phyloP scores from a whole-genome alignment of 2,797 vertebrate species.

The Cyclopterus lumpus region DNA sequence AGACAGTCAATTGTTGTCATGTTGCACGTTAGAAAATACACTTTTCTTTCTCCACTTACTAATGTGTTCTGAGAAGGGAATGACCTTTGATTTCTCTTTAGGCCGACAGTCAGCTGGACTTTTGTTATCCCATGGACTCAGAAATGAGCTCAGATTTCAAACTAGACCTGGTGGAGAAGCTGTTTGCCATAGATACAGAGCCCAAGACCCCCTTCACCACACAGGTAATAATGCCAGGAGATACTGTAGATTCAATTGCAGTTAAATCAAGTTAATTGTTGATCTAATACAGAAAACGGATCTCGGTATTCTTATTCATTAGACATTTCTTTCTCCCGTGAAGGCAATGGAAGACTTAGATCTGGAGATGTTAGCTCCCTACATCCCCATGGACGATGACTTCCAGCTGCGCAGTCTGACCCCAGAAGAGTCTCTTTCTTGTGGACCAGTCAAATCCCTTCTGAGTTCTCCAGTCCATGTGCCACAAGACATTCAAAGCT shows the following conservation, averaged over 20 bases:
- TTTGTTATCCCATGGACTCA: conserved; percentile 91
- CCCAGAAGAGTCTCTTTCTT: conserved; percentile 83
- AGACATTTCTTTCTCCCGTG: background rate
- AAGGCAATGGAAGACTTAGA: conserved; percentile 91
- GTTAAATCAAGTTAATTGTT: background rate
- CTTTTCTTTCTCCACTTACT: background rate
- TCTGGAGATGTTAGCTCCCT: conserved; percentile 97
- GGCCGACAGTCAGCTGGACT: conserved; percentile 88
- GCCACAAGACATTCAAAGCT: conserved; percentile 76
- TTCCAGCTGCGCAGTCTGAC: conserved; percentile 94
- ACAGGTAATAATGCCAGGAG: conserved; percentile 83
- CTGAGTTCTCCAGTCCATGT: conserved; percentile 77
- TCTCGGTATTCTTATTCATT: conserved; percentile 1
- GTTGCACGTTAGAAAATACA: background rate
- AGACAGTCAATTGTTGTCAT: background rate
- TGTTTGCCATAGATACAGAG: conserved; percentile 96
- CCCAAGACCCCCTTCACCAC: conserved; percentile 91
- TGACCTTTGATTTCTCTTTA: conserved; percentile 63
- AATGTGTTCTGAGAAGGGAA: background rate
- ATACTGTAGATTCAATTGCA: background rate
- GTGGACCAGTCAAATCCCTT: conserved; percentile 65
- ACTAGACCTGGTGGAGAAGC: conserved; percentile 95
- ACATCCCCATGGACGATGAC: conserved; percentile 99
- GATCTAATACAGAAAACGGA: background rate
- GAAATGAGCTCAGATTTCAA: conserved; percentile 95